Evolutionary conservation across 2,888 invertebrate genomes (phyloP), one percentile per base, ranked within the genome.

Genomic region (Callyntrura guangdongensis): DNA sequence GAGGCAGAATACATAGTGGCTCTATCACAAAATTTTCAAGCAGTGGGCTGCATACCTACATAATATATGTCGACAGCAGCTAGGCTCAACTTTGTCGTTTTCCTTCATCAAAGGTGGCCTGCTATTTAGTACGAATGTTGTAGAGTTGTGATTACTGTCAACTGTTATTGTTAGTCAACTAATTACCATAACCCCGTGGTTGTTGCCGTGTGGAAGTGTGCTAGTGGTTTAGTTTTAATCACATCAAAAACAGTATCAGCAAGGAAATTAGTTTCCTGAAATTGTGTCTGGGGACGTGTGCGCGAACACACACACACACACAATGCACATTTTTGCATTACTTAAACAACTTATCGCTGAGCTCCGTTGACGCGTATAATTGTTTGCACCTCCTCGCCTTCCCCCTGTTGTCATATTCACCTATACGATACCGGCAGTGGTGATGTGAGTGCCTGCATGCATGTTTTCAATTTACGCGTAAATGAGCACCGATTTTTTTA

Each of bases 241-340:
- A 25, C 74, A 86, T 64, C 64, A 69, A 36, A 36, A 36, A 17
- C 17, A 17, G 17, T 17, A 59, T 59, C 59, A 17, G 17, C 49
- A 27, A 64, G 86, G 86, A 86, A 86, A 86, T 86, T 86, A 67
- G 36, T 77, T 79, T 86, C 79, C 86, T 79, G 64, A 86, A 79
- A 59, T 64, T 64, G 36, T 67, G 36, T 36, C 36, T 36, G n/a
- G 45, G 27, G 59, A 25, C n/a, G 69, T 69, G 36, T n/a, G 36
- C 17, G 69, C 27, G 14, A n/a, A n/a, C n/a, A n/a, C n/a, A n/a
- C n/a, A n/a, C n/a, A n/a, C n/a, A n/a, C n/a, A n/a, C 36, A n/a
- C 69, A 36, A 36, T 69, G 69, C 69, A 69, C 9, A 69, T 69
- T 4, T 6, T 69, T 69, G 36, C 36, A 69, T 36, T 69, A 59